These are phyloP conservation scores for Fratercula arctica DNA, from an alignment of 2,797 vertebrate species.

Conservation along the genomic window DNA sequence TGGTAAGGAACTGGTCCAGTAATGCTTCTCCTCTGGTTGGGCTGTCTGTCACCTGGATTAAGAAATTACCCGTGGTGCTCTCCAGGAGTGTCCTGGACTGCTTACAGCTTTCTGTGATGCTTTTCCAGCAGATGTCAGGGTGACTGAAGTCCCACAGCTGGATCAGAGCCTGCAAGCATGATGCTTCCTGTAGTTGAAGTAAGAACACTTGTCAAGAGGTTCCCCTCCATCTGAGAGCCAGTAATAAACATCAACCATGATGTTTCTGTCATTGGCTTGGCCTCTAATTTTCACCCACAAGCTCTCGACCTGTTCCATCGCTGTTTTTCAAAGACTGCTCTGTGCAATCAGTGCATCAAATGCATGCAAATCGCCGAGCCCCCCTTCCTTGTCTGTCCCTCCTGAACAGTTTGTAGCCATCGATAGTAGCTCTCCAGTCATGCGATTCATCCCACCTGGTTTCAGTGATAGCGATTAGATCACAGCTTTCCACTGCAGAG, in stretches of 20 bases:
- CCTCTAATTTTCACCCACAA: background rate
- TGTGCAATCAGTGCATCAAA: background rate
- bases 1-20: background rate
- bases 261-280: background rate
- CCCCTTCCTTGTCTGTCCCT: background rate
- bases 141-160: background rate
- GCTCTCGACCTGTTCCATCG: rapidly evolving
- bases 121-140: background rate
- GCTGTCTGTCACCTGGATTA: background rate
- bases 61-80: background rate
- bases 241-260: background rate
- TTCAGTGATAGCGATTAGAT: background rate
- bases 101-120: background rate
- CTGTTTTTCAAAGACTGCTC: background rate
- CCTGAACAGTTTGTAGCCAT: background rate
- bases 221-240: rapidly evolving
- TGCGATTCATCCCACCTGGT: background rate
- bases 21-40: background rate
- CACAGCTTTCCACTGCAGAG: background rate
- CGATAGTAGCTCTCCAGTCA: rapidly evolving
- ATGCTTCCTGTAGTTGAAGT: background rate
- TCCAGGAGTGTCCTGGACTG: background rate
- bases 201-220: background rate
- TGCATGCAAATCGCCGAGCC: rapidly evolving
- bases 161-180: background rate